phyloP scores from a whole-genome alignment of 2,888 invertebrate genomes.

The Chrysolina haemoptera region DNA sequence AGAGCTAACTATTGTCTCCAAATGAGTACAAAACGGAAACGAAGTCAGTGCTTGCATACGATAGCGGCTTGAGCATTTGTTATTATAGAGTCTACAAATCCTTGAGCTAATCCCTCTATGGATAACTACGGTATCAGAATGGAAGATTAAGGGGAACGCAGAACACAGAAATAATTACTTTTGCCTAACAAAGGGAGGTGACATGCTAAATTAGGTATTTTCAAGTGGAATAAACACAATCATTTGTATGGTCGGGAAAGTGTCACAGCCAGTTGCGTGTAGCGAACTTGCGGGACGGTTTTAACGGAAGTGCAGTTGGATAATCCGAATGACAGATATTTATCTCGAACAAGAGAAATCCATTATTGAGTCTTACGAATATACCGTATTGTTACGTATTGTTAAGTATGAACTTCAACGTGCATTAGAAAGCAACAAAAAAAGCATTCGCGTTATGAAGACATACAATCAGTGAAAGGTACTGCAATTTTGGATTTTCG shows the following conservation, averaged over 20 bases:
- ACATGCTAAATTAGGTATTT: slow-evolving; percentile 39
- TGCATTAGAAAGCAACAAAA: no score
- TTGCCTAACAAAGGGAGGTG: slow-evolving; percentile 34
- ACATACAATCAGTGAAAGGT: no score
- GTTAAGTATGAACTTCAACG: no score
- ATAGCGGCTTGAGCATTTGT: slow-evolving; percentile 10
- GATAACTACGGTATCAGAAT: slow-evolving; percentile 16
- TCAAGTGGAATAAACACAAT: slow-evolving; percentile 37
- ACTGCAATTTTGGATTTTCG: no score
- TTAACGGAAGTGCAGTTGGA: not conserved
- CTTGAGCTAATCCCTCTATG: slow-evolving; percentile 6
- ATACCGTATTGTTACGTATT: not conserved
- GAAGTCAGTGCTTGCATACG: not conserved
- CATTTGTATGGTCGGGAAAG: slow-evolving; percentile 33
- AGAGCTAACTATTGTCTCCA: not conserved
- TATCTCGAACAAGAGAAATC: not conserved
- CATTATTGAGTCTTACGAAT: not conserved
- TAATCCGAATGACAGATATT: not conserved
- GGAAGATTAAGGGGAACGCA: slow-evolving; percentile 32
- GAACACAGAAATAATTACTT: slow-evolving; percentile 36
- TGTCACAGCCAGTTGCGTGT: slow-evolving; percentile 25
- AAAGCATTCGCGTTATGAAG: no score
- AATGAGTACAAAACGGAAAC: slow-evolving; percentile 13
- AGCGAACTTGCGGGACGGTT: not conserved
- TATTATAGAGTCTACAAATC: slow-evolving; percentile 6